Conservation (phyloP, 2,113 vertebrate genomes). For the Callipepla squamata region DNA sequence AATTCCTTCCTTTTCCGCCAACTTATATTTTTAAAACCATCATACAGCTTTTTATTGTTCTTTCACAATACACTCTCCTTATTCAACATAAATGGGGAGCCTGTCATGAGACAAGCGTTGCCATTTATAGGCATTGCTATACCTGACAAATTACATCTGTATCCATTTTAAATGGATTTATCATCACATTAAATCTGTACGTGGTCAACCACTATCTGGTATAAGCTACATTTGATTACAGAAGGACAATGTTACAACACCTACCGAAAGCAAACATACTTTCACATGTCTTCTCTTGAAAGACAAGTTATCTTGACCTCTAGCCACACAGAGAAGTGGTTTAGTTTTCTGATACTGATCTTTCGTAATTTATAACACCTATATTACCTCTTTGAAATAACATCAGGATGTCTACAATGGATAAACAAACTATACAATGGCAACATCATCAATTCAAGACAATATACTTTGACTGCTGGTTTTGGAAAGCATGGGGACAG, state of each 20-base stretch:
- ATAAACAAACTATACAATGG: no score
- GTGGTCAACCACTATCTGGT: background rate
- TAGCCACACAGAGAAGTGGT: background rate
- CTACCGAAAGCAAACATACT: background rate
- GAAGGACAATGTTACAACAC: background rate
- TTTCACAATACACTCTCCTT: background rate
- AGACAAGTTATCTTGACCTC: background rate
- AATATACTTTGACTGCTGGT: no score
- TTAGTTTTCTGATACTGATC: background rate
- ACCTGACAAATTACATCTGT: no score
- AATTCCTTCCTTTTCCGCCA: background rate
- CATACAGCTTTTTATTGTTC: background rate
- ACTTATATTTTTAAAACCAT: background rate
- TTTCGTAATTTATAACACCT: background rate
- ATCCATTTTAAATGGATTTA: background rate
- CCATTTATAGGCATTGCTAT: no score
- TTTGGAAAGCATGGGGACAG: no score
- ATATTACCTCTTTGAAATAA: background rate
- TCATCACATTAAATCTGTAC: background rate
- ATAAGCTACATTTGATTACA: background rate
- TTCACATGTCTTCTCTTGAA: background rate
- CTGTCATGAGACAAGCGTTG: no score
- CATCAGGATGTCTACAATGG: no score
- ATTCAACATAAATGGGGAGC: no score
- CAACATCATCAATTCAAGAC: no score